Evolutionary conservation across 2,797 vertebrate species (phyloP), one percentile per base, ranked within the genome.

Genomic region (Todus mexicanus): DNA sequence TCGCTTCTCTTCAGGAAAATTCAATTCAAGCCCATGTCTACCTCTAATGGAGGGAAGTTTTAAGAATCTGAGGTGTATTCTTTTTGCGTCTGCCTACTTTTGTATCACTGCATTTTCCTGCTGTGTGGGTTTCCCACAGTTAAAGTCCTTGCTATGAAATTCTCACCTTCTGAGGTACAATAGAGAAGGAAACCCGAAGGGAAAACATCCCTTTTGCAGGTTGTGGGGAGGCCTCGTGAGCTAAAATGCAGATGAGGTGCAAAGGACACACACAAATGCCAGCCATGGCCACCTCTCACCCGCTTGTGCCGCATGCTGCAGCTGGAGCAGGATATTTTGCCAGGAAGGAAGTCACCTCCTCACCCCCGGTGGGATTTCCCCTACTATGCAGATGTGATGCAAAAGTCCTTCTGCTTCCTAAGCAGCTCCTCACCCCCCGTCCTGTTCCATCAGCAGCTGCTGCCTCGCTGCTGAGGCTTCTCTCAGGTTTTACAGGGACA

Each of bases 321-420:
- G 42, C 74, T 82, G 74, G 51, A 84, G 47, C 33, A 37, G 91
- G 75, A 73, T 83, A 78, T 80, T 80, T 61, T 56, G 25, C 43
- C 72, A 69, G 86, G 89, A 90, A 91, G 91, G 77, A 93, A 83
- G 37, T 71, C 81, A 68, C 48, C 50, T 88, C 61, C 42, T 82
- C 50, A 69, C 43, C 31, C 29, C 83, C 2, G 0, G 16, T 63
- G 65, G 84, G 86, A 87, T 80, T 94, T 94, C 70, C 74, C 23
- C 38, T 6, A 1, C 2, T 57, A 4, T n/a, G n/a, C 78, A 76
- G 77, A 42, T 81, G 69, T 27, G 38, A 37, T 50, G 14, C 2
- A 2, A 27, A 83, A 76, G 56, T 38, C 56, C 22, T 47, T 66
- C 29, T 1, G 1, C 15, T 75, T 88, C 93, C 86, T 59, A 48